phyloP scores from a whole-genome alignment of 2,113 vertebrate species.

The Dicaeum eximium region DNA sequence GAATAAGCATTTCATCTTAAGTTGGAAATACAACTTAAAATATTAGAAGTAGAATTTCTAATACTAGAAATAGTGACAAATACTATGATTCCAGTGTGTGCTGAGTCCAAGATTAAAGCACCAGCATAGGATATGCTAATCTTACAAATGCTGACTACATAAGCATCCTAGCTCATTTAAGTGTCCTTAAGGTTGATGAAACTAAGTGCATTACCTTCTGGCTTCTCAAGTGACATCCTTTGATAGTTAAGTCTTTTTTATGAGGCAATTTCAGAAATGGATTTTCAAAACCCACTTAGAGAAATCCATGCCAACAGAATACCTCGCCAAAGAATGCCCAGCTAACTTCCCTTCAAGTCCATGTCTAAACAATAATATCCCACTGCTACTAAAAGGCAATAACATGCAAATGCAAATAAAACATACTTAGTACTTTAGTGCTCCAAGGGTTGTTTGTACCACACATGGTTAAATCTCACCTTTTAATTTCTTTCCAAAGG shows the following conservation, averaged over 20 bases:
- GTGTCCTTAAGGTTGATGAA: not conserved
- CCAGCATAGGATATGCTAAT: not conserved
- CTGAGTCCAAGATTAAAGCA: not conserved
- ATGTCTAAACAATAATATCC: not conserved
- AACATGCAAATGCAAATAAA: not conserved
- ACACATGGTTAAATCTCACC: not conserved
- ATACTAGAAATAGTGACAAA: not conserved
- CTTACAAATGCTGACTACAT: not conserved
- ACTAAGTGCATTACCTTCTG: not conserved
- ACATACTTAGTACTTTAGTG: not conserved
- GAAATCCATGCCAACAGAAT: not conserved
- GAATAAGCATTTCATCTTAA: not conserved
- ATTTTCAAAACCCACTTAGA: not conserved
- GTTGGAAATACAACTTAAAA: not conserved
- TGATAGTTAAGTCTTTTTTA: not conserved
- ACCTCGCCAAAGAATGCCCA: not conserved
- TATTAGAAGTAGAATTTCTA: too few species aligned
- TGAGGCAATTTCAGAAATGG: not conserved
- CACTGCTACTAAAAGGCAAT: not conserved
- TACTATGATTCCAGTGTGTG: not conserved
- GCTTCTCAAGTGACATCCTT: not conserved
- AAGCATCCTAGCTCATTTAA: not conserved
- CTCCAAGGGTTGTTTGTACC: not conserved
- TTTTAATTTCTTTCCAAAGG: not conserved
- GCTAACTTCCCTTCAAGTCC: not conserved